These are phyloP conservation scores for Erannis defoliaria DNA, from an alignment of 2,888 invertebrate species.

Conservation along the genomic window DNA sequence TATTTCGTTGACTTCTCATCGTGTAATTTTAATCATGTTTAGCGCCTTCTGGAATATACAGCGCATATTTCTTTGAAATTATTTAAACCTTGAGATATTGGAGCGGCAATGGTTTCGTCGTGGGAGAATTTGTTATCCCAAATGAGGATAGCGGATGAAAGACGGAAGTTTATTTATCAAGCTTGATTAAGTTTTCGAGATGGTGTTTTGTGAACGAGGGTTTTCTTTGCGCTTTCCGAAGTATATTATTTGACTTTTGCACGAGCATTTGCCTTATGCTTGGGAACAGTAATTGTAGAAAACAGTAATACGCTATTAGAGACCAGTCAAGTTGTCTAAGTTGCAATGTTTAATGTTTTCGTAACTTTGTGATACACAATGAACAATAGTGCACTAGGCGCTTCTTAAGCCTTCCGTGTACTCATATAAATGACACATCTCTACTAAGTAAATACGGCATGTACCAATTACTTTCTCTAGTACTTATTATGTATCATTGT, in stretches of 20 bases:
- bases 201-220: conserved; percentile 19
- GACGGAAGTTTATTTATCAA: conserved; percentile 30
- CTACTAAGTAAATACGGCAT: not conserved
- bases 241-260: conserved; percentile 12
- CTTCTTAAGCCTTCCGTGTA: not conserved
- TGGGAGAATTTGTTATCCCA: conserved; percentile 24
- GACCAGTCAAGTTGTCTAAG: too few relatives aligned
- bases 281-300: not conserved
- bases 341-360: too few relatives aligned
- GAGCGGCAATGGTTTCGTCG: conserved; percentile 44
- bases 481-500: conserved; percentile 3
- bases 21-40: conserved; percentile 77
- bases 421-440: not conserved
- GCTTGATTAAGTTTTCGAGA: conserved; percentile 20
- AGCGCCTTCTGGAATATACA: conserved; percentile 56
- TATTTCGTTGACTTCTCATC: conserved; percentile 51
- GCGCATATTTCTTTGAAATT: conserved; percentile 46
- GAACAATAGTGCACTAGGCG: too few relatives aligned
- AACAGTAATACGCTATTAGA: not conserved
- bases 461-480: conserved; percentile 5
- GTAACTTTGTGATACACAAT: not conserved
- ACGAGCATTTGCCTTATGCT: conserved; percentile 1
- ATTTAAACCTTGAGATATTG: conserved; percentile 52
- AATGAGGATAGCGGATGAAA: conserved; percentile 28
- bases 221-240: conserved; percentile 10